Percentiles rank a stretch among this genome's conserved stretches.
These are phyloP conservation scores for Entomobrya multifasciata DNA, from an alignment of 2,888 invertebrate genomes.

Conservation along the genomic window DNA sequence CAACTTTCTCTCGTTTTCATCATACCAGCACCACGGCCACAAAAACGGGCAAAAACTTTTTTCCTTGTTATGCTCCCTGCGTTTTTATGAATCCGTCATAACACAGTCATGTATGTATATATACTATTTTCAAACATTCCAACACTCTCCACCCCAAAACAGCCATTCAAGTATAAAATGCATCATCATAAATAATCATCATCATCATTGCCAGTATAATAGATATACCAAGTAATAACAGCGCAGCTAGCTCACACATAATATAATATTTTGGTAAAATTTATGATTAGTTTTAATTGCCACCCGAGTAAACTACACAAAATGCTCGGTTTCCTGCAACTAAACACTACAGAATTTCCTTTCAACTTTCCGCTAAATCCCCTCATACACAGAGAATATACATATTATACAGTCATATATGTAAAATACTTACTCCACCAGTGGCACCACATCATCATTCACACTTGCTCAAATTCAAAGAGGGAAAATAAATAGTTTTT, in stretches of 20 bases:
- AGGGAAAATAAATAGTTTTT: constrained; percentile 30
- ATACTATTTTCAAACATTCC: not conserved
- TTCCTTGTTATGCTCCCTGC: not conserved
- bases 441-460: constrained; percentile 35
- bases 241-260: too few species aligned
- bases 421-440: not conserved
- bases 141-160: not conserved
- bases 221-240: too few species aligned
- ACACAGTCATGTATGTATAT: not conserved
- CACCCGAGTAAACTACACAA: too few species aligned
- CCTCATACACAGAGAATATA: too few species aligned
- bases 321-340: too few species aligned
- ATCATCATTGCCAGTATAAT: too few species aligned
- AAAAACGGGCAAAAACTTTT: not conserved
- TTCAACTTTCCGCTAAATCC: not conserved
- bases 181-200: too few species aligned
- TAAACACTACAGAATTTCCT: too few species aligned
- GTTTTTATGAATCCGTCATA: constrained; percentile 31
- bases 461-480: constrained; percentile 3
- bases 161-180: not conserved
- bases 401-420: too few species aligned
- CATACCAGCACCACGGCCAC: not conserved
- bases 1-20: constrained; percentile 20
- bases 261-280: too few species aligned
- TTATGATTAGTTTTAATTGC: too few species aligned